Evolutionary conservation across 2,113 vertebrate genomes (phyloP).

Genomic region (Urocitellus parryii): DNA sequence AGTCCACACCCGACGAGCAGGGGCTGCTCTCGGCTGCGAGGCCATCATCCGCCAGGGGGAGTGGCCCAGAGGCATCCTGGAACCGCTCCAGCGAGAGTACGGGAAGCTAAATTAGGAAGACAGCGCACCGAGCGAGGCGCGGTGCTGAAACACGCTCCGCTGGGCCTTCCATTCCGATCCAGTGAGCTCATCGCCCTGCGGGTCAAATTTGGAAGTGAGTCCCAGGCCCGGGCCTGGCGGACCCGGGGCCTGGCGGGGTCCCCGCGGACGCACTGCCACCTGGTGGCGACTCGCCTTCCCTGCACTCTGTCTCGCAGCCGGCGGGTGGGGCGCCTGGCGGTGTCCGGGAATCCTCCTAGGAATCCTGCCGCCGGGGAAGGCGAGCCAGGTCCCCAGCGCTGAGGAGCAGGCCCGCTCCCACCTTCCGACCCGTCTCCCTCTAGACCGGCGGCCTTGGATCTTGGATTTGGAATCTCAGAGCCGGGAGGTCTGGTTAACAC

Average conservation of each 20-base stretch:
- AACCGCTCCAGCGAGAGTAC: background rate
- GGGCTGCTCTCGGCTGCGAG: background rate
- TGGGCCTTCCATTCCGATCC: background rate
- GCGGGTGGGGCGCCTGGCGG: too few species aligned
- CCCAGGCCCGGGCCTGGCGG: accelerated
- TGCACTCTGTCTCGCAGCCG: accelerated
- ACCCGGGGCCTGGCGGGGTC: background rate
- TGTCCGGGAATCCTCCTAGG: accelerated
- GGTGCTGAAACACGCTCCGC: background rate
- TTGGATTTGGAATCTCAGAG: accelerated
- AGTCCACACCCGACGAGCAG: too few species aligned
- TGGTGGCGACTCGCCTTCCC: background rate
- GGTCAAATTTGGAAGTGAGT: conserved; percentile 5
- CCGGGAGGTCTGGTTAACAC: background rate
- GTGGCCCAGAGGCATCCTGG: accelerated
- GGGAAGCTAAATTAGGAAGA: background rate
- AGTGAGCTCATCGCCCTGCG: background rate
- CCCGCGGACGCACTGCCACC: background rate
- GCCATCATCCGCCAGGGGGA: background rate
- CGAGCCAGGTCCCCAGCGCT: background rate
- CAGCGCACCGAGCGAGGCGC: background rate
- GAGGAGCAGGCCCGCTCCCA: background rate
- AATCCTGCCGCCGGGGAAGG: accelerated
- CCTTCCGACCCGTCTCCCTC: background rate
- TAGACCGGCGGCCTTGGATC: background rate